phyloP scores from a whole-genome alignment of 2,888 invertebrate species.

The Machimus rusticus region DNA sequence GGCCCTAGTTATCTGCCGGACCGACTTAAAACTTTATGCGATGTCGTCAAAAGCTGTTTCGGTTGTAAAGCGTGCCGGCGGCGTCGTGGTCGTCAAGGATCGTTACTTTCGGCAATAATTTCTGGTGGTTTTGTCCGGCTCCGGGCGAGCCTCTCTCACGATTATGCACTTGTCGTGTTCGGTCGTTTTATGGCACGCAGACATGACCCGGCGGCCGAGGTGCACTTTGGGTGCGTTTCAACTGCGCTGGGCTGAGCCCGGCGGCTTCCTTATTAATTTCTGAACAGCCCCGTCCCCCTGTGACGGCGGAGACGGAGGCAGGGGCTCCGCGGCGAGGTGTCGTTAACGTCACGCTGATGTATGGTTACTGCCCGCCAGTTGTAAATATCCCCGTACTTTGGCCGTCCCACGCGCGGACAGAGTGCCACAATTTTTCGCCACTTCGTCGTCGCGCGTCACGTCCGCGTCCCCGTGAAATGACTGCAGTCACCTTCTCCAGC shows the following conservation, averaged over 20 bases:
- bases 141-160: conserved; percentile 11
- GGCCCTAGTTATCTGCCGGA: background rate
- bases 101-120: conserved; percentile 35
- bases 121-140: conserved; percentile 12
- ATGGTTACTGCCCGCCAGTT: conserved; percentile 6
- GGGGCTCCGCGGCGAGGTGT: background rate
- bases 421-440: conserved; percentile 22
- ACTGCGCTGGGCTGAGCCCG: background rate
- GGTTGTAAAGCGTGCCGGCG: conserved; percentile 24
- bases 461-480: background rate
- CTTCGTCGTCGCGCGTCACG: conserved; percentile 1
- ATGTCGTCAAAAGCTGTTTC: conserved; percentile 34
- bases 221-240: conserved; percentile 23
- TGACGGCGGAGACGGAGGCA: background rate
- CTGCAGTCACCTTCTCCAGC: background rate
- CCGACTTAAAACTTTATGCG: conserved; percentile 27
- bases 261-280: conserved; percentile 20
- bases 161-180: conserved; percentile 36
- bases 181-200: background rate
- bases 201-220: background rate
- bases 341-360: conserved; percentile 38
- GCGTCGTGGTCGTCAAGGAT: conserved; percentile 36
- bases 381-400: conserved; percentile 18
- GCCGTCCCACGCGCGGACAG: background rate
- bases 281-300: background rate